phyloP scores from a whole-genome alignment of 2,113 vertebrate species.

The Semnopithecus entellus region DNA sequence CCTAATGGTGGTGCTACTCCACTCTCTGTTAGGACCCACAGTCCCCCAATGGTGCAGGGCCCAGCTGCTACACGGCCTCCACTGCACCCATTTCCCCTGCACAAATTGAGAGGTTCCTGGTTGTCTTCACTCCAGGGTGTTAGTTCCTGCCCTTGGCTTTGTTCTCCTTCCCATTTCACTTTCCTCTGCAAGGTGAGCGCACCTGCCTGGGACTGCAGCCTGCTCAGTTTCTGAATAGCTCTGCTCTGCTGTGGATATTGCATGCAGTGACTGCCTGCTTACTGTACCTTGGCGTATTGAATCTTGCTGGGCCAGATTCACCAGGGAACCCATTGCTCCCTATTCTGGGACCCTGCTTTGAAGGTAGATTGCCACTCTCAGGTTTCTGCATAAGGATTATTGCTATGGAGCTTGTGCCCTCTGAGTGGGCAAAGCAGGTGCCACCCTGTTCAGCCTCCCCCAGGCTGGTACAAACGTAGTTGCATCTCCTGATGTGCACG shows the following conservation, averaged over 20 bases:
- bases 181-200: not conserved
- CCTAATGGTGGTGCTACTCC: too few relatives aligned
- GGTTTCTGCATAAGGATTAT: fast-evolving
- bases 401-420: not conserved
- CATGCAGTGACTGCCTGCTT: not conserved
- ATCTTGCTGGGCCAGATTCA: too few relatives aligned
- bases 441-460: too few relatives aligned
- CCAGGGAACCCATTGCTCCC: not conserved
- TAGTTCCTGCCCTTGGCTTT: too few relatives aligned
- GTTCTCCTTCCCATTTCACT: fast-evolving
- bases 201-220: not conserved
- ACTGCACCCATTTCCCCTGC: fast-evolving
- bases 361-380: fast-evolving
- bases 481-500: not conserved
- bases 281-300: not conserved
- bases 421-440: fast-evolving
- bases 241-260: not conserved
- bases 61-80: fast-evolving
- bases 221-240: not conserved
- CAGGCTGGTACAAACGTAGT: fast-evolving
- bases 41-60: not conserved
- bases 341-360: too few relatives aligned
- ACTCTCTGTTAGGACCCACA: not conserved
- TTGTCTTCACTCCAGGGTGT: not conserved
- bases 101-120: fast-evolving